Conservation (phyloP, 1,140 invertebrate genomes). For the Melipona quadrifasciata region DNA sequence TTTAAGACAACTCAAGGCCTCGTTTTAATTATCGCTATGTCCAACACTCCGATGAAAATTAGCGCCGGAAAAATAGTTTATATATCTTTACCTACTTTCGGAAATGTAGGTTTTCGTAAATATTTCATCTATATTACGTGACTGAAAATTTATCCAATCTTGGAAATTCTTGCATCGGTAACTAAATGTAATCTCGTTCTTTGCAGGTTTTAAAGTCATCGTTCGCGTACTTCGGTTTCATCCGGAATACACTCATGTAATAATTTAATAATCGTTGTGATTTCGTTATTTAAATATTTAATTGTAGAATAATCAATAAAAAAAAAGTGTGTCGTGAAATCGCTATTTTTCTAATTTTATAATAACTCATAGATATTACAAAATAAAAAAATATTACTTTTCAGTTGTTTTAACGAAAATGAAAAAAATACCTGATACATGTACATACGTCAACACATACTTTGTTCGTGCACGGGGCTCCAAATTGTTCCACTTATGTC, state of each 20-base stretch:
- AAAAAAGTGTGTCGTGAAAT: not conserved
- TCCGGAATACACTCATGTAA: not conserved
- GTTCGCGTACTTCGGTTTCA: not conserved
- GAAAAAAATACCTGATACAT: not conserved
- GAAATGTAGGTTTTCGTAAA: conserved; percentile 39
- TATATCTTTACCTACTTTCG: conserved; percentile 62
- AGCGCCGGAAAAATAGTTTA: conserved; percentile 60
- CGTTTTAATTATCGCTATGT: conserved; percentile 58
- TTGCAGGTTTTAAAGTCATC: not conserved
- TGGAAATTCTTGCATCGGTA: not conserved
- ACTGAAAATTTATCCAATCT: not conserved
- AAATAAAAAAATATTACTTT: no score
- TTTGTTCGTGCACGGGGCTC: no score
- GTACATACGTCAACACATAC: not conserved
- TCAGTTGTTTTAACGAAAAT: not conserved
- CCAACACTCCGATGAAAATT: conserved; percentile 50
- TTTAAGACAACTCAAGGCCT: conserved; percentile 38
- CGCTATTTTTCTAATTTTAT: not conserved
- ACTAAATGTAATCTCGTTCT: not conserved
- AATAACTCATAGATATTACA: not conserved
- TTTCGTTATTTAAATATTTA: not conserved
- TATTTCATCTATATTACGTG: not conserved
- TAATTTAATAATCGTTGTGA: not conserved
- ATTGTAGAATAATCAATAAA: not conserved
- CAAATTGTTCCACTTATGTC: not conserved